A percentile compares a stretch with the other conserved stretches of the same genome.
Conservation (phyloP, 2,888 invertebrate species). For the Rutpela maculata region DNA sequence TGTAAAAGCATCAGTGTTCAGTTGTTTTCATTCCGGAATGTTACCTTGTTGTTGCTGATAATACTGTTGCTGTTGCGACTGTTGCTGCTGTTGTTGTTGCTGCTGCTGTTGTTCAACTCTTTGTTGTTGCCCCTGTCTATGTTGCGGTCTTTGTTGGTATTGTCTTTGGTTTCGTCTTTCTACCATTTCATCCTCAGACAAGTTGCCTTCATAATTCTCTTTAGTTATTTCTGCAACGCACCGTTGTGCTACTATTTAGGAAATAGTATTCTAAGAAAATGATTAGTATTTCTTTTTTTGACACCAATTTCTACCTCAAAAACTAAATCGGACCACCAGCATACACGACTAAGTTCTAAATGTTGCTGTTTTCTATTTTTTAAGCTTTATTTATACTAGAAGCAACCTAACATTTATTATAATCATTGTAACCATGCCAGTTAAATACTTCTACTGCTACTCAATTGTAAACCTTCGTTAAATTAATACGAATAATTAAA, state of each 20-base stretch:
- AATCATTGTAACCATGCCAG: conserved; percentile 46
- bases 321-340: conserved; percentile 46
- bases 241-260: conserved; percentile 71
- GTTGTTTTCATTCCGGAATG: not conserved
- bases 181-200: conserved; percentile 82
- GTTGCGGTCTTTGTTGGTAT: conserved; percentile 66
- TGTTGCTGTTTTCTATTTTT: conserved; percentile 34
- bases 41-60: conserved; percentile 70
- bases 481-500: not conserved
- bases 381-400: conserved; percentile 42
- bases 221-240: conserved; percentile 85
- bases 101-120: conserved; percentile 70
- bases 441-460: conserved; percentile 48
- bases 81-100: conserved; percentile 72
- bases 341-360: conserved; percentile 47
- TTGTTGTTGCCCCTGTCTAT: conserved; percentile 71
- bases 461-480: conserved; percentile 7
- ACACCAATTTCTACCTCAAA: conserved; percentile 64
- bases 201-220: conserved; percentile 83
- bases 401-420: conserved; percentile 47
- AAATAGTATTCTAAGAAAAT: conserved; percentile 60
- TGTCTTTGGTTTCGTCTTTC: conserved; percentile 72
- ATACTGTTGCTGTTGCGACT: conserved; percentile 69
- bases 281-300: conserved; percentile 64
- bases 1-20: conserved; percentile 9